Conservation (phyloP, 1,140 invertebrate genomes). For the Physella acuta region DNA sequence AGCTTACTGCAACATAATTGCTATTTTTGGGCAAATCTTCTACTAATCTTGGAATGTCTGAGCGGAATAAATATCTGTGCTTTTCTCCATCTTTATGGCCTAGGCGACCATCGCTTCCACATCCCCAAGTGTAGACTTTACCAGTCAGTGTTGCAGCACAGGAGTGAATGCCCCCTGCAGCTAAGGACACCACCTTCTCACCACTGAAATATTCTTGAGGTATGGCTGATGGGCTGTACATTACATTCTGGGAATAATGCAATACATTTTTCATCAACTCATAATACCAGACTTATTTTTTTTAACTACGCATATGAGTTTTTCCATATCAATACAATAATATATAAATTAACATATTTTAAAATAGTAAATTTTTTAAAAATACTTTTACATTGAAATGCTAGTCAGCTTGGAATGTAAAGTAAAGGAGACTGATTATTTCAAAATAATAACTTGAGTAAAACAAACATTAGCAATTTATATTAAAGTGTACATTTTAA, state of each 20-base stretch:
- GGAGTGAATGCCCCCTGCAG: slow-evolving; percentile 89
- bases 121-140: slow-evolving; percentile 89
- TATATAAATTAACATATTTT: no score
- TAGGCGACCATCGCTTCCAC: slow-evolving; percentile 86
- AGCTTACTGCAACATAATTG: slow-evolving; percentile 22
- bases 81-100: slow-evolving; percentile 77
- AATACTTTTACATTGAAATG: no score
- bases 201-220: slow-evolving; percentile 73
- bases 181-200: slow-evolving; percentile 83
- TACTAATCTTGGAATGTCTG: slow-evolving; percentile 34
- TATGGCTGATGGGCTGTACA: slow-evolving; percentile 74
- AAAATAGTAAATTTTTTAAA: no score
- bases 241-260: slow-evolving; percentile 26
- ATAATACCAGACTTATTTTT: no score
- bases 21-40: slow-evolving; percentile 20
- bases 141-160: slow-evolving; percentile 86
- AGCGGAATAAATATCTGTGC: slow-evolving; percentile 39
- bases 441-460: neutral
- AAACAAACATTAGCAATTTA: neutral
- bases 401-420: no score
- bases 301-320: no score
- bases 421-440: neutral
- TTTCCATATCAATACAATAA: neutral
- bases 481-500: neutral
- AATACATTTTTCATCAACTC: neutral